These are phyloP conservation scores for Caranx ignobilis DNA, from an alignment of 2,113 vertebrate genomes.

Conservation along the genomic window DNA sequence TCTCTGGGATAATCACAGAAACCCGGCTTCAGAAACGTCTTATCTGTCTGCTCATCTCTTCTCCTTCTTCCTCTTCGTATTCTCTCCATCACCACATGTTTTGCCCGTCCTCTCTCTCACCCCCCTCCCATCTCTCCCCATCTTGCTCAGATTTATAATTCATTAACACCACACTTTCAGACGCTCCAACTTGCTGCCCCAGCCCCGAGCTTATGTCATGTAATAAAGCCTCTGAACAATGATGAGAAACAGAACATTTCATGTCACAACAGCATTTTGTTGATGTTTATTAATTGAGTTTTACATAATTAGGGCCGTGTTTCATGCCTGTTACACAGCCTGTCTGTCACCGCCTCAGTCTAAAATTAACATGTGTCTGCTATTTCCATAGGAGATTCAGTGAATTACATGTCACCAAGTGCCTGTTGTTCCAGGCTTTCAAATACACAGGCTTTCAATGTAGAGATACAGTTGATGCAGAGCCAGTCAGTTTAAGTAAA, in stretches of 20 bases:
- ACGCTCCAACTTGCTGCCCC: constrained; percentile 23
- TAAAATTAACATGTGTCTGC: constrained; percentile 25
- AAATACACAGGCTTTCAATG: not conserved
- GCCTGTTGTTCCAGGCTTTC: not conserved
- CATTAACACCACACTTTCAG: constrained; percentile 21
- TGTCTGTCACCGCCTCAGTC: constrained; percentile 19
- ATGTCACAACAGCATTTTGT: constrained; percentile 29
- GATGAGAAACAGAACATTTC: not conserved
- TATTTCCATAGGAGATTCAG: constrained; percentile 30
- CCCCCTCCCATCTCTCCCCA: not conserved
- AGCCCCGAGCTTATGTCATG: not conserved
- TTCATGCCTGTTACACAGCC: constrained; percentile 17
- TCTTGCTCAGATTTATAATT: constrained; percentile 5
- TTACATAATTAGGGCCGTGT: constrained; percentile 18
- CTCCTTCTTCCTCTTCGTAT: not conserved
- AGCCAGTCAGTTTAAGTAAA: not conserved
- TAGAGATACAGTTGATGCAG: not conserved
- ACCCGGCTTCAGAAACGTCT: not conserved
- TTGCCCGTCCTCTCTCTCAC: not conserved
- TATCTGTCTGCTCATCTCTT: constrained; percentile 27
- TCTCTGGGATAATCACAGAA: constrained; percentile 25
- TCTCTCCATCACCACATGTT: not conserved
- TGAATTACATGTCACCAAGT: constrained; percentile 15
- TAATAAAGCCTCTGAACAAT: constrained; percentile 31
- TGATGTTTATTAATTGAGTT: constrained; percentile 39